Conservation (phyloP, 2,113 vertebrate species). For the Tringa solitaria region DNA sequence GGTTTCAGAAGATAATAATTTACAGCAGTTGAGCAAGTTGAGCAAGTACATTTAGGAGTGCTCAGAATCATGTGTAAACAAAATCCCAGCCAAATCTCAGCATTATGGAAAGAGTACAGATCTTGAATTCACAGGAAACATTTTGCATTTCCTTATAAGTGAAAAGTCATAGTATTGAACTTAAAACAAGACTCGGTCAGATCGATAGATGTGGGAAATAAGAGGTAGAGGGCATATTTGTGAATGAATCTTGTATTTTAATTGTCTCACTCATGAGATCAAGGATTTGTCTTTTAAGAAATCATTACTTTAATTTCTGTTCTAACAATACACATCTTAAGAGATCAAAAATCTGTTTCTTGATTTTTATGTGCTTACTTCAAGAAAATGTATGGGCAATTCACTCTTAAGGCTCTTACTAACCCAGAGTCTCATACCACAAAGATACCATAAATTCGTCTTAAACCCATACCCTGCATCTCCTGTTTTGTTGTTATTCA, state of each 20-base stretch:
- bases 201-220: background rate
- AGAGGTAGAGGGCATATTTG: background rate
- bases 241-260: background rate
- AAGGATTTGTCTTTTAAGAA: background rate
- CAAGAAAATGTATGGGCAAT: background rate
- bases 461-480: background rate
- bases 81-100: background rate
- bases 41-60: background rate
- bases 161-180: background rate
- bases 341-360: background rate
- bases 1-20: background rate
- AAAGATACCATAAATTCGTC: background rate
- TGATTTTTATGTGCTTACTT: background rate
- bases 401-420: background rate
- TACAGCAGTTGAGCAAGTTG: background rate
- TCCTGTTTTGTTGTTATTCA: background rate
- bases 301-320: background rate
- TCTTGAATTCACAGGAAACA: background rate
- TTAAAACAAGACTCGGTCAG: background rate
- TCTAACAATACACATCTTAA: background rate
- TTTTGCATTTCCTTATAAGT: background rate
- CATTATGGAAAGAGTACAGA: background rate
- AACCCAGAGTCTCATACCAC: no score
- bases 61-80: background rate
- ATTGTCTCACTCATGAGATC: background rate